Evolutionary conservation across 2,888 invertebrate species (phyloP), one percentile per base, ranked within the genome.

Genomic region (Caenorhabditis virilis): DNA sequence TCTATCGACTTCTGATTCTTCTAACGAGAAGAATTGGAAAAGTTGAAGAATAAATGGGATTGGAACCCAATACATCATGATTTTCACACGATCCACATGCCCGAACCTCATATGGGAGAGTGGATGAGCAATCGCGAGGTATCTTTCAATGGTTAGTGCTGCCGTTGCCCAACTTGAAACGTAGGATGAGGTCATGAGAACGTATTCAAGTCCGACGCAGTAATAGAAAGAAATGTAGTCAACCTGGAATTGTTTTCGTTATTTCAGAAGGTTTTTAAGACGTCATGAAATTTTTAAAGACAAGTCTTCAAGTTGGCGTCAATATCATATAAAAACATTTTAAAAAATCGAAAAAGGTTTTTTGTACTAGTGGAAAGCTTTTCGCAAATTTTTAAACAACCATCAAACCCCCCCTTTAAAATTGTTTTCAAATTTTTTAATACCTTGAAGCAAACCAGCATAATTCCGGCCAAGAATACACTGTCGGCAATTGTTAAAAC

Each of bases 141-240:
- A 82, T 39, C 82, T 60, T 54, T 82, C 82, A 30, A 82, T 77
- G 20, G 82, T 82, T n/a, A 82, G 61, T 7, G 80, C 80, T 6
- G 78, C 78, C 16, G 80, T 79, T 6, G 80, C 69, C 82, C 82
- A 82, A 50, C 77, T 76, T 30, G 78, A 78, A 30, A 82, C 70
- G 58, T 80, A 82, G 3, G 78, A 78, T 6, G 79, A 69, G 1
- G 75, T 73, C 77, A 78, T 79, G 20, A 82, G 60, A 16, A 82
- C 68, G 60, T 82, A 82, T 57, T 82, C 82, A 26, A 80, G 54
- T 13, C 74, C 50, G 16, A 82, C 79, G 42, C 82, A 82, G 22
- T 74, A 76, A 33, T 73, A 56, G 47, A 74, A 82, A 22, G 73
- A 61, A 25, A 70, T 60, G 59, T 68, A 82, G 58, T 82, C 82